Base-by-base conservation (phyloP, 2,113 vertebrate species). In the Nyctibius bracteatus region DNA sequence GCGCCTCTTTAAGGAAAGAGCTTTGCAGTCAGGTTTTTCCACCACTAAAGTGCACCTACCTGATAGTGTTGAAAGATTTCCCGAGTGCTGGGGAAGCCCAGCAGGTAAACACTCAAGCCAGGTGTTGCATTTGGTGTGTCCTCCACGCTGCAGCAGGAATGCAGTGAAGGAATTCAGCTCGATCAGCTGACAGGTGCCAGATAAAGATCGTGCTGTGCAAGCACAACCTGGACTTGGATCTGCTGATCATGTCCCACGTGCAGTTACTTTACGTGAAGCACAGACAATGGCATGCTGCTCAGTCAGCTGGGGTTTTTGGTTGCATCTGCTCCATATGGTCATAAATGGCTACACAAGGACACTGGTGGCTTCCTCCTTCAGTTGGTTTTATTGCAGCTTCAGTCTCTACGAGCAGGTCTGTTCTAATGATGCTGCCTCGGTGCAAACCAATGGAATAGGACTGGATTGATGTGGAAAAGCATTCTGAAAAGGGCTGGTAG, bases 161-260 rank as follows among this genome's bases (percentile, higher is more conserved):
- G n/a, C 24, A 6, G 0, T 6, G 66, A 17, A 39, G 66, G 55
- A 73, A n/a, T 44, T 8, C 54, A 19, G 47, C 52, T 41, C 5
- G 5, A 21, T 33, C 37, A 51, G 71, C 49, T 28, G 54, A 13
- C 21, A 51, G 31, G 35, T 30, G 41, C 12, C 15, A 35, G 59
- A 39, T 18, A 19, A 52, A 62, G 37, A 31, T 33, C 33, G 11
- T 4, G 47, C 33, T 52, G 24, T 7, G 39, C 39, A 30, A n/a
- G 61, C 44, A 14, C 44, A 58, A 4, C 44, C 43, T 35, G 37
- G 12, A 2, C 59, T 46, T 6, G 28, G 23, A 9, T 16, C 35
- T 8, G 0, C 47, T 15, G 14, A 2, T 20, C 22, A 0, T 0
- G 7, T 33, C 11, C 43, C 20, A 1, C 0, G 5, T 23, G 24